Evolutionary conservation across 2,797 vertebrate genomes (phyloP).

Genomic region (Xerus rutilus): DNA sequence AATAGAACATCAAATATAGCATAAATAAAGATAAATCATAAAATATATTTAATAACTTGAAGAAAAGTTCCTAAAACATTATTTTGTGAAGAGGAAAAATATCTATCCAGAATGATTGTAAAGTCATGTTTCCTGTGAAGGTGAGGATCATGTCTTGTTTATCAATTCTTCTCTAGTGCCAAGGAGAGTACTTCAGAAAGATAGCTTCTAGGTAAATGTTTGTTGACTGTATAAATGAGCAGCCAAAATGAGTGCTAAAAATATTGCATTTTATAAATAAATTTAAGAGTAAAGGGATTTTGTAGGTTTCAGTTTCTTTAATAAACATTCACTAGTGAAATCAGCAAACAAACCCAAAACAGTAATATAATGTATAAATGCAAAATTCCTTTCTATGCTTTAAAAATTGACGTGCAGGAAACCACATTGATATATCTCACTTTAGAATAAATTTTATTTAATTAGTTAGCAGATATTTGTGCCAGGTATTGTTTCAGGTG

Average conservation of each 20-base stretch:
- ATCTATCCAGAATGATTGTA: too few relatives aligned
- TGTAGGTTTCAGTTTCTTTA: background rate
- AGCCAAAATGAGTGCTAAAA: background rate
- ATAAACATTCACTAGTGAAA: background rate
- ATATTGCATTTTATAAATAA: background rate
- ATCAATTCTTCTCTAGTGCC: background rate
- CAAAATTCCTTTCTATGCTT: background rate
- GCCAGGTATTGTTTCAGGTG: background rate
- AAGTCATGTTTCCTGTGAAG: background rate
- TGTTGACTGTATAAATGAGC: background rate
- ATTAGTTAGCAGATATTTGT: background rate
- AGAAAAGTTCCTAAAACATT: background rate
- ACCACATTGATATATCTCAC: background rate
- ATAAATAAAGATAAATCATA: background rate
- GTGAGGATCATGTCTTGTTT: background rate
- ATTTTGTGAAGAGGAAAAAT: background rate
- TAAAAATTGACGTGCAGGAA: background rate
- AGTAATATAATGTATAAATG: background rate
- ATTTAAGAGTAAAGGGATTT: background rate
- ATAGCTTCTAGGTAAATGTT: background rate
- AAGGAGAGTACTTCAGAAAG: background rate
- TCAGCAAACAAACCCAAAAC: background rate
- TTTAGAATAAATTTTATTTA: background rate
- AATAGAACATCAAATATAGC: background rate
- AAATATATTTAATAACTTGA: background rate